Percentiles rank a stretch among this genome's conserved stretches.
Conservation (phyloP, 2,888 invertebrate genomes). For the Phania funesta region DNA sequence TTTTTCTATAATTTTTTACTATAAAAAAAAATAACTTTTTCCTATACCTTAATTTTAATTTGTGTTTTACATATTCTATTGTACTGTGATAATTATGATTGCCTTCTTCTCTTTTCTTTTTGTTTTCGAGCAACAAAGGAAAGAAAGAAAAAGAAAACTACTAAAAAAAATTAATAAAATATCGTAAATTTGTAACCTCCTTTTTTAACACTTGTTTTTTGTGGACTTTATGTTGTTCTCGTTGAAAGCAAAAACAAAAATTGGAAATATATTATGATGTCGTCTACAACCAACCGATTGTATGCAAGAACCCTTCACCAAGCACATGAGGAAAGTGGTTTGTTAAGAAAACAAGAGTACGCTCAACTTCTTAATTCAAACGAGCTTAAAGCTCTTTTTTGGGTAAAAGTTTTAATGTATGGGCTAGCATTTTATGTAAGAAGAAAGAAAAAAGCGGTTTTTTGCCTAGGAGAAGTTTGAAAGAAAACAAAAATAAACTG, state of each 20-base stretch:
- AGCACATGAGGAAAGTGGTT: too few species aligned
- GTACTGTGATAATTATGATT: conserved; percentile 63
- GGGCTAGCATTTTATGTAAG: too few species aligned
- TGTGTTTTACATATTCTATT: conserved; percentile 7
- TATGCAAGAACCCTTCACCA: too few species aligned
- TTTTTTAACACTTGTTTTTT: conserved; percentile 40
- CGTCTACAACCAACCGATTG: too few species aligned
- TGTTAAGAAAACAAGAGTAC: too few species aligned
- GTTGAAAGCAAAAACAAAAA: not conserved
- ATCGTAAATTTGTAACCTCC: conserved; percentile 40
- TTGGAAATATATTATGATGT: not conserved
- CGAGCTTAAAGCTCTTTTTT: too few species aligned
- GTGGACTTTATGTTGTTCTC: not conserved
- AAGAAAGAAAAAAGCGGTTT: too few species aligned
- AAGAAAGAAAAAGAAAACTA: conserved; percentile 31
- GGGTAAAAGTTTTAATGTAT: too few species aligned
- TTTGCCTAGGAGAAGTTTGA: too few species aligned
- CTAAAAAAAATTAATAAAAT: conserved; percentile 60
- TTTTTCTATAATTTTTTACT: conserved; percentile 5
- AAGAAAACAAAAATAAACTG: too few species aligned
- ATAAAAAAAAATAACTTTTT: not conserved
- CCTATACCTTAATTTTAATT: not conserved
- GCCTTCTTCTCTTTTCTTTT: conserved; percentile 19
- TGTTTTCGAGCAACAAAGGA: conserved; percentile 7
- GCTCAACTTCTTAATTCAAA: too few species aligned